phyloP scores from a whole-genome alignment of 2,888 invertebrate genomes.

The Calliphora vomitoria region DNA sequence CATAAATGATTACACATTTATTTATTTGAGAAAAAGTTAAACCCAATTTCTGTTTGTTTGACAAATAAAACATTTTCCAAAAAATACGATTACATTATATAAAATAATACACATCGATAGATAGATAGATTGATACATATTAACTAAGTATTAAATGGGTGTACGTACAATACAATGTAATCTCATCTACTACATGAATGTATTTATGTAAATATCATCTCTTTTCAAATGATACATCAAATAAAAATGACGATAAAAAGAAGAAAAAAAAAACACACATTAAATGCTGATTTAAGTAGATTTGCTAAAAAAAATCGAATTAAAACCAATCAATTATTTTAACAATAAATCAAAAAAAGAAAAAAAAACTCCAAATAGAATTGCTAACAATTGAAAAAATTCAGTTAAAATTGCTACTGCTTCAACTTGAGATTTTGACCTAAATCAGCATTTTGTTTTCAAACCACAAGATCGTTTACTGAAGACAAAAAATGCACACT shows the following conservation, averaged over 20 bases:
- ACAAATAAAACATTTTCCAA: constrained; percentile 35
- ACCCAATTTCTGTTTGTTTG: constrained; percentile 35
- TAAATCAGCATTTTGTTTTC: constrained; percentile 68
- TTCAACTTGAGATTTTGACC: constrained; percentile 10
- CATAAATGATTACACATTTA: constrained; percentile 43
- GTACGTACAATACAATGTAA: constrained; percentile 20
- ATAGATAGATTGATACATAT: constrained; percentile 24
- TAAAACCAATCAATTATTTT: neutral
- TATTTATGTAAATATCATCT: neutral
- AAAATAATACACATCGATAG: constrained; percentile 47
- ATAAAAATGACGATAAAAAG: neutral
- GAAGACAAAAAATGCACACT: constrained; percentile 9
- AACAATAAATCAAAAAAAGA: neutral
- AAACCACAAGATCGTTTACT: constrained; percentile 20
- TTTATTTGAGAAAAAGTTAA: constrained; percentile 36
- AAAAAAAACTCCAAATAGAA: constrained; percentile 5
- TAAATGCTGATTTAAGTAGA: constrained; percentile 69
- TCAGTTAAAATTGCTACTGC: constrained; percentile 71
- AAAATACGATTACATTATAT: constrained; percentile 8
- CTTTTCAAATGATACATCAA: constrained; percentile 11
- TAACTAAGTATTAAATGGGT: constrained; percentile 38
- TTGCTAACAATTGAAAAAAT: neutral
- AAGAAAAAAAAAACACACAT: constrained; percentile 12
- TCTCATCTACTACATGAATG: constrained; percentile 51
- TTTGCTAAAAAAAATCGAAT: neutral